phyloP scores from a whole-genome alignment of 2,113 vertebrate genomes.

The Kryptolebias marmoratus region DNA sequence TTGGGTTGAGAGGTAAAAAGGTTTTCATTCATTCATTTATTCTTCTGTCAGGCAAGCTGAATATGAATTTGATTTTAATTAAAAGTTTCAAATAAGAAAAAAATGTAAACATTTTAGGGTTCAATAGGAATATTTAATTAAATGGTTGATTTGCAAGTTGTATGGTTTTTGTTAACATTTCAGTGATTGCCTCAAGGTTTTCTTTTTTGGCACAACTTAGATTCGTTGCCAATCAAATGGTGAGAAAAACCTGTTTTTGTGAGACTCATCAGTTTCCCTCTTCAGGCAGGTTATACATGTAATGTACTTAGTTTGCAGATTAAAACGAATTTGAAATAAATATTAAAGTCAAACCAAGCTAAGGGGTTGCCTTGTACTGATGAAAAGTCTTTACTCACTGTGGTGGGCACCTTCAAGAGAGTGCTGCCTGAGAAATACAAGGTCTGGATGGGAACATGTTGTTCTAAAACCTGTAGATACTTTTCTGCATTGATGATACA shows the following conservation, averaged over 20 bases:
- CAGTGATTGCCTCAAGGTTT: background rate
- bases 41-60: constrained; percentile 12
- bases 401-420: background rate
- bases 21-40: constrained; percentile 32
- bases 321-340: background rate
- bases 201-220: background rate
- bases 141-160: background rate
- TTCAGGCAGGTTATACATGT: too few relatives aligned
- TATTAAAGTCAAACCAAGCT: background rate
- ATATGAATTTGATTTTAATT: constrained; percentile 28
- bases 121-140: background rate
- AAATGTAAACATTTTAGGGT: background rate
- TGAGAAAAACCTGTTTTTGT: background rate
- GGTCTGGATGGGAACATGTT: too few relatives aligned
- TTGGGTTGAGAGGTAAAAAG: constrained; percentile 16
- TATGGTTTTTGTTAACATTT: background rate
- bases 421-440: background rate
- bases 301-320: background rate
- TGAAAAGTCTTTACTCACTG: background rate
- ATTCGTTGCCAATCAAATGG: background rate
- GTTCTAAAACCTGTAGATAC: too few relatives aligned
- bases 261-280: background rate
- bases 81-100: constrained; percentile 18
- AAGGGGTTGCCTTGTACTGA: background rate
- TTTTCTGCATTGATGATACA: too few relatives aligned